Evolutionary conservation across 2,113 vertebrate species (phyloP).

Genomic region (Rhinopithecus roxellana): DNA sequence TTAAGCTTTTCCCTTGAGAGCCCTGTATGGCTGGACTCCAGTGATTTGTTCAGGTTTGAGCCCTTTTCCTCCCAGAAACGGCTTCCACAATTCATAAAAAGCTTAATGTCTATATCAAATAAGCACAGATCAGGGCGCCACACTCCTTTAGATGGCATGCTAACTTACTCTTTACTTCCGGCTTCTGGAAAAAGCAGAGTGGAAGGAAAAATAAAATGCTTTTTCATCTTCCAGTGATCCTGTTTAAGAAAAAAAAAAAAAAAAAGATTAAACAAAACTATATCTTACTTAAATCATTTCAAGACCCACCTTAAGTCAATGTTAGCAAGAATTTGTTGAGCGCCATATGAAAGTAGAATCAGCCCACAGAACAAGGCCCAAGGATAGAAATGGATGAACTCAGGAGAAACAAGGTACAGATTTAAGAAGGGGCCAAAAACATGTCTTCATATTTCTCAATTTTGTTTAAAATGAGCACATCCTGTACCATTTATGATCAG

Average conservation of each 20-base stretch:
- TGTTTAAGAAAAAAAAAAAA: neutral
- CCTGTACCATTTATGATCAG: neutral
- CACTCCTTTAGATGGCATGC: neutral
- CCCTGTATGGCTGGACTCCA: neutral
- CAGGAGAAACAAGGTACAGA: neutral
- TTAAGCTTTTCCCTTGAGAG: conserved; percentile 37
- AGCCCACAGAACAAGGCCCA: neutral
- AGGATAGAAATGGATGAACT: neutral
- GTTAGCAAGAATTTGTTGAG: neutral
- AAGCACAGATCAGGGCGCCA: neutral
- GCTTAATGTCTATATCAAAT: neutral
- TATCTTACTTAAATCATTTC: conserved; percentile 5
- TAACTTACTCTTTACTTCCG: neutral
- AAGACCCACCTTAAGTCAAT: neutral
- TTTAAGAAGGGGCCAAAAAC: neutral
- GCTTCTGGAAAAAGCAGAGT: neutral
- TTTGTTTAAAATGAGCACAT: neutral
- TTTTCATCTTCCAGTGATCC: neutral
- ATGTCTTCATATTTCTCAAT: neutral
- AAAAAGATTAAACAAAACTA: neutral
- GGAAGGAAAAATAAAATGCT: neutral
- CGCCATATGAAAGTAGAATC: neutral
- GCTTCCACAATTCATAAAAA: conserved; percentile 34
- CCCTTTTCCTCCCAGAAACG: neutral
- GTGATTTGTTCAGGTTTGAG: conserved; percentile 6